Base-by-base conservation (phyloP, 2,113 vertebrate species). In the Semnornis frantzii region DNA sequence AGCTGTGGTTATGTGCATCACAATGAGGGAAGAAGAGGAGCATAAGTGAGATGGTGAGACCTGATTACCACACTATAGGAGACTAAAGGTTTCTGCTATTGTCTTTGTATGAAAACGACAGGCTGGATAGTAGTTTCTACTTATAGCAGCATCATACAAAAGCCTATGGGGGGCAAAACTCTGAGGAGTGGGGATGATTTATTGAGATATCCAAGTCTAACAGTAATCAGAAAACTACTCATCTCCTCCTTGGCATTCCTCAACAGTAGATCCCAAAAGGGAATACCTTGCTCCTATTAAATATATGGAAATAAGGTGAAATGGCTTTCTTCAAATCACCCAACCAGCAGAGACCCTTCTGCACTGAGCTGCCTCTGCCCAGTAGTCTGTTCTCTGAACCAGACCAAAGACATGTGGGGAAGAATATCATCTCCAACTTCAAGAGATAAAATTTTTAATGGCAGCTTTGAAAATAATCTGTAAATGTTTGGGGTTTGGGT, bases 331-430 rank as follows among this genome's bases (percentile, higher is more conserved):
- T 21, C 55, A n/a, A 46, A 42, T 62, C 28, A 33, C 7, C 23
- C 24, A 81, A 37, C 18, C 39, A n/a, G 37, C 3, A 59, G 27
- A 52, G 15, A 1, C 13, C 6, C 12, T 24, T 66, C 0, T 0
- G 27, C 62, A 31, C 30, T 44, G 28, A 15, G 48, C 33, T 62
- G 6, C 17, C 25, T 4, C 33, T 59, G 37, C 34, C 21, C 25
- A 5, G 9, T 13, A 18, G 8, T 34, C 59, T 65, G 37, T 65
- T 21, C 55, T 63, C 50, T 42, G 30, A 54, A 6, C 34, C 19
- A 73, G 33, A 37, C 30, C 30, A 24, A 27, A 65, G 27, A 55
- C 16, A 7, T 34, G 33, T 39, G n/a, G 31, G 55, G 37, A 71
- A 57, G 18, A 60, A n/a, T 25, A 15, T 14, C 4, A 1, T 31